Conservation (phyloP, 2,113 vertebrate species). For the Heteronetta atricapilla region DNA sequence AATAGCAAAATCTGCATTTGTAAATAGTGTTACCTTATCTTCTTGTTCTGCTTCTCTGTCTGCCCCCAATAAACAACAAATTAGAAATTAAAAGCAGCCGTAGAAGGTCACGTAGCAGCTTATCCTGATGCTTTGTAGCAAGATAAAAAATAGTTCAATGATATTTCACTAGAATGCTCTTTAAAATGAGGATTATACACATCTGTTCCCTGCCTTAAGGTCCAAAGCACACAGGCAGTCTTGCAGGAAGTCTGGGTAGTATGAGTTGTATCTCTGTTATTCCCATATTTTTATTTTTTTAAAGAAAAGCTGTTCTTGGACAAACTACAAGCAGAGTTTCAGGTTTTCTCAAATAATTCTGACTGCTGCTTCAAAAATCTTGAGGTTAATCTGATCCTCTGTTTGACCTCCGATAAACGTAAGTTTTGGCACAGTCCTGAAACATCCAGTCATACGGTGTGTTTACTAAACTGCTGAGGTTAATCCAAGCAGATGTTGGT, state of each 20-base stretch:
- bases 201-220: neutral
- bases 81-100: neutral
- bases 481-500: constrained; percentile 51
- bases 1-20: neutral
- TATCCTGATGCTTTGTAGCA: neutral
- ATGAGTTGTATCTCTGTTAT: neutral
- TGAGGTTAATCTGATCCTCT: constrained; percentile 39
- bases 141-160: neutral
- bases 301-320: constrained; percentile 5
- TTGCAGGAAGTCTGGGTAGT: neutral
- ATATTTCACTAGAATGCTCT: neutral
- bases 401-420: constrained; percentile 52
- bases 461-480: constrained; percentile 39
- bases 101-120: neutral
- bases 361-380: neutral
- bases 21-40: neutral
- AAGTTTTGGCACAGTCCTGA: constrained; percentile 37
- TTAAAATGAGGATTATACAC: neutral
- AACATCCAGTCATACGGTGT: constrained; percentile 47
- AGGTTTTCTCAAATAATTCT: constrained; percentile 22
- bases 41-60: neutral
- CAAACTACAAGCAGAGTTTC: neutral
- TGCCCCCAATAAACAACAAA: neutral
- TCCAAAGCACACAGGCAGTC: neutral
- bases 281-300: neutral